Evolutionary conservation across 2,888 invertebrate species (phyloP).

Genomic region (Chymomyza caudatula): DNA sequence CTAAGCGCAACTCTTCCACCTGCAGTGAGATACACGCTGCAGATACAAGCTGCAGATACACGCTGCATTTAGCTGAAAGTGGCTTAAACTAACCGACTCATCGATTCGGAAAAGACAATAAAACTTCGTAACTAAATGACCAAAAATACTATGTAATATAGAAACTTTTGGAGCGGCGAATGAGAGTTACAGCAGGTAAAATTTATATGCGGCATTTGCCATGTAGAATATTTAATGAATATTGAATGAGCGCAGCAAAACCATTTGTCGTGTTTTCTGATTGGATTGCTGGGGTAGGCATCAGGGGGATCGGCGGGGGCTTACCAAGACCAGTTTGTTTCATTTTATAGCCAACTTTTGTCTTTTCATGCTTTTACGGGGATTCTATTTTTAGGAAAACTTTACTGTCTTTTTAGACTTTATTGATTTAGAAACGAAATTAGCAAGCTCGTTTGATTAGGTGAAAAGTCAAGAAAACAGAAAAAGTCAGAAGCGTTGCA

Average conservation of each 20-base stretch:
- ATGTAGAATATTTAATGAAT: constrained; percentile 62
- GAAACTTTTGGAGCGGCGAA: too few relatives aligned
- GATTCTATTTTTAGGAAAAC: constrained; percentile 4
- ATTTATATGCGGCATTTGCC: constrained; percentile 47
- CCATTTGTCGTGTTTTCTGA: constrained; percentile 16
- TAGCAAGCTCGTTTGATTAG: constrained; percentile 17
- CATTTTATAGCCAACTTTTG: constrained; percentile 31
- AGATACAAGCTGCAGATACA: background rate
- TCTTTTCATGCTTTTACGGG: constrained; percentile 3
- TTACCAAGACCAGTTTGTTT: constrained; percentile 37
- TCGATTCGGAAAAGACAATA: constrained; percentile 50
- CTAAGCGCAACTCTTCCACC: constrained; percentile 9
- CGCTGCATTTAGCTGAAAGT: constrained; percentile 17
- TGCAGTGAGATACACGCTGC: constrained; percentile 10
- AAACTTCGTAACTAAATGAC: constrained; percentile 57
- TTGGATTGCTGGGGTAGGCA: constrained; percentile 6
- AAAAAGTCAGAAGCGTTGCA: background rate
- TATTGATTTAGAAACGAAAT: constrained; percentile 41
- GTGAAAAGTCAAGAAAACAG: constrained; percentile 1
- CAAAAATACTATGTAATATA: constrained; percentile 22
- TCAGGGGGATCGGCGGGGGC: background rate
- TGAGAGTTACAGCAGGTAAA: constrained; percentile 5
- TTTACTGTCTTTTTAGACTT: background rate
- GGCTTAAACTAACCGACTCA: constrained; percentile 19
- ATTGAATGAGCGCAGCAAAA: constrained; percentile 35